Percentiles rank a stretch among this genome's conserved stretches.
Evolutionary conservation across 2,888 invertebrate genomes (phyloP).

Genomic region (Ophion obscuratus): DNA sequence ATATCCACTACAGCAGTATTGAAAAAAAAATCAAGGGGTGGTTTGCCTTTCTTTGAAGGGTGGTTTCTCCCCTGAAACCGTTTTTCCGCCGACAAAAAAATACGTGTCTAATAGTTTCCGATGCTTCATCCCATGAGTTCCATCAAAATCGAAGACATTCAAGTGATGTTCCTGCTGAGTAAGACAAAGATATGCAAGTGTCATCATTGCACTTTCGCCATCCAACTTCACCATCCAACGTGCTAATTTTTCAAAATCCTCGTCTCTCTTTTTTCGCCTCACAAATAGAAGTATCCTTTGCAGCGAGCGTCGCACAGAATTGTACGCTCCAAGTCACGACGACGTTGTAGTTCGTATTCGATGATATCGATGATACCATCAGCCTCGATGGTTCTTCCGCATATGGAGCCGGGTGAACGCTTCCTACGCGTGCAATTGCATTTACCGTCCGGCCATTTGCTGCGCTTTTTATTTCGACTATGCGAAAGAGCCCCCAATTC

Average conservation of each 20-base stretch:
- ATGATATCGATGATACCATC: background rate
- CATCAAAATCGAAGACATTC: too few relatives aligned
- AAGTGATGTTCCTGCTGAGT: too few relatives aligned
- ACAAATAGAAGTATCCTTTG: background rate
- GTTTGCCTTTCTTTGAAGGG: too few relatives aligned
- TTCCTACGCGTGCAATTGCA: slow-evolving; percentile 10
- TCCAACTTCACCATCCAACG: background rate
- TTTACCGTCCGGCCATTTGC: slow-evolving; percentile 24
- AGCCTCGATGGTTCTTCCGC: too few relatives aligned
- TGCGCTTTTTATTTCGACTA: slow-evolving; percentile 51
- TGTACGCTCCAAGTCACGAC: background rate
- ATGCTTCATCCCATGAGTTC: too few relatives aligned
- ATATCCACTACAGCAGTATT: too few relatives aligned
- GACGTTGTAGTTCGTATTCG: background rate
- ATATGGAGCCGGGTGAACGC: too few relatives aligned
- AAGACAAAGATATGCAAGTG: too few relatives aligned
- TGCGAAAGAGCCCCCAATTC: slow-evolving; percentile 20
- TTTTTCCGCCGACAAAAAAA: too few relatives aligned
- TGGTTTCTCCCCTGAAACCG: too few relatives aligned
- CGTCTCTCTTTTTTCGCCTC: background rate
- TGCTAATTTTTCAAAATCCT: background rate
- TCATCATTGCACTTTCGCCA: background rate
- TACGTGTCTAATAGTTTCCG: too few relatives aligned
- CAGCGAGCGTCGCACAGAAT: background rate
- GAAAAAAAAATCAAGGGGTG: too few relatives aligned